Base-by-base conservation (phyloP, 2,888 invertebrate genomes). In the Hermodice carunculata region DNA sequence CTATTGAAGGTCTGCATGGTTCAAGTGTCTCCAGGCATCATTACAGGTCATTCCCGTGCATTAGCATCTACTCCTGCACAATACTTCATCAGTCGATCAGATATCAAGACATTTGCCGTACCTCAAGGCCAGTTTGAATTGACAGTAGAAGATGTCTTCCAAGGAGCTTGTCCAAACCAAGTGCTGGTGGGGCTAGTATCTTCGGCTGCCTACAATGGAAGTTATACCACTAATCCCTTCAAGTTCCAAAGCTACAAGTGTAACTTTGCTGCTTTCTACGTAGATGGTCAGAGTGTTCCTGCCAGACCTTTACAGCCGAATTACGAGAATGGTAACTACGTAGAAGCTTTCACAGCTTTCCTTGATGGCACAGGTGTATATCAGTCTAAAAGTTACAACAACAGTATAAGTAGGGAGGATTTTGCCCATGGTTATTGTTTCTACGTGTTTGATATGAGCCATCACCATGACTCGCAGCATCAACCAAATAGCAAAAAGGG, bases 401-500 rank as follows among this genome's bases (percentile, higher is more conserved):
- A 17, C 2, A 17, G n/a, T 14, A 49, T 49, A n/a, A 49, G 5
- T 22, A 49, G 49, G 32, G 6, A 2, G 5, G 49, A 49, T 6
- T 49, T 31, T 28, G 28, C 28, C 49, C 29, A 49, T 3, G 49
- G 49, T 28, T 49, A 49, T 32, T 49, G 49, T 28, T 14, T 49
- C 1, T 48, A 48, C n/a, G 48, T 4, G 48, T 48, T 48, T 48
- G 48, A 48, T 24, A 8, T 48, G 5, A 28, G 48, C 29, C 22
- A 48, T 28, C 14, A 26, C n/a, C 5, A 24, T 11, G 26, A 29
- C n/a, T 26, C 26, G 29, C 26, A 48, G 48, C 8, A 26, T 26
- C 14, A 29, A 3, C 11, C 14, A 48, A 48, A 48, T 28, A 32
- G 29, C 6, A 49, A 6, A 2, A 24, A 14, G 19, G 49, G 49